A percentile compares a stretch with the other conserved stretches of the same genome.
Conservation (phyloP, 2,113 vertebrate species). For the Corapipo altera region DNA sequence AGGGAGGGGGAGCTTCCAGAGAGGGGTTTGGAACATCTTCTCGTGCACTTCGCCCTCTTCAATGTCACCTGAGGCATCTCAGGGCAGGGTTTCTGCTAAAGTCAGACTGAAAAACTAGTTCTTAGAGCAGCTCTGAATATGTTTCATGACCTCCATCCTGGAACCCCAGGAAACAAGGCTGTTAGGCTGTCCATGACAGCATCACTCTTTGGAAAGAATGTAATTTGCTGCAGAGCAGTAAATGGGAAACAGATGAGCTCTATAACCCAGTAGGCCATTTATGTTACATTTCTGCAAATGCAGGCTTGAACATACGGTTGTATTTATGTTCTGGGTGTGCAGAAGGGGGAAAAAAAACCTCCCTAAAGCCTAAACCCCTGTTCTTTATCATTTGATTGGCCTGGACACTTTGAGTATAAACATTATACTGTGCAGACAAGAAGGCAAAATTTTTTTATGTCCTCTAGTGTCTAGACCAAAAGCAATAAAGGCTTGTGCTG, state of each 20-base stretch:
- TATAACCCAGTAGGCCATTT: conserved; percentile 48
- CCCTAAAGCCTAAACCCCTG: neutral
- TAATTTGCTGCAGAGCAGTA: conserved; percentile 26
- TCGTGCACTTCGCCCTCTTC: neutral
- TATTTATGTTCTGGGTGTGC: conserved; percentile 38
- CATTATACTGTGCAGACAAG: neutral
- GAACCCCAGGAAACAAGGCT: neutral
- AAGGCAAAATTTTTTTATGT: conserved; percentile 32
- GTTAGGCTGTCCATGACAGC: neutral
- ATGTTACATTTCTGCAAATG: conserved; percentile 30
- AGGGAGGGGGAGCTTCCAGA: neutral
- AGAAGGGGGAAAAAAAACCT: neutral
- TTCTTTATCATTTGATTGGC: conserved; percentile 28
- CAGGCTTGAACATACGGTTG: neutral
- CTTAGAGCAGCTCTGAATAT: neutral
- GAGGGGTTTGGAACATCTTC: neutral
- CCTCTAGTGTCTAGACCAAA: conserved; percentile 53
- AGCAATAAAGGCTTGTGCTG: conserved; percentile 12
- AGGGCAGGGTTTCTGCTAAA: neutral
- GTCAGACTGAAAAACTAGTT: neutral
- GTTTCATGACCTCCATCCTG: neutral
- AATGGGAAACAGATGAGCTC: conserved; percentile 62
- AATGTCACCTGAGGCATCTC: neutral
- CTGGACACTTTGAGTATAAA: conserved; percentile 42
- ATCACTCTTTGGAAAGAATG: neutral